A percentile compares a stretch with the other conserved stretches of the same genome.
Evolutionary conservation across 1,140 invertebrate species (phyloP).

Genomic region (Drosophila tropicalis): DNA sequence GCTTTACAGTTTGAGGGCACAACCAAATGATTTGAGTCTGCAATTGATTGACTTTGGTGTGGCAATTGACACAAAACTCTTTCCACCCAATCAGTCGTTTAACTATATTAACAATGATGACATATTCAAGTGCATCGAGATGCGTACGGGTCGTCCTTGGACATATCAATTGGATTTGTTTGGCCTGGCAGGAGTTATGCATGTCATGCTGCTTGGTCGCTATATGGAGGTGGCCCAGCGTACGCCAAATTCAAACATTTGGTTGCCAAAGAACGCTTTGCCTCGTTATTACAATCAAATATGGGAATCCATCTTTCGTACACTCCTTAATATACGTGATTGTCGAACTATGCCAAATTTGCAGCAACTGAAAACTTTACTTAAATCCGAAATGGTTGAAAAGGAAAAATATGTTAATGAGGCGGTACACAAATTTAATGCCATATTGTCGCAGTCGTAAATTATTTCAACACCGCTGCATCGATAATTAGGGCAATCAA

Average conservation of each 20-base stretch:
- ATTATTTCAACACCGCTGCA: too few relatives aligned
- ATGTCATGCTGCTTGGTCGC: slow-evolving; percentile 92
- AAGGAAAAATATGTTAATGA: slow-evolving; percentile 82
- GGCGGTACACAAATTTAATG: slow-evolving; percentile 61
- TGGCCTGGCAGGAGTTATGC: slow-evolving; percentile 93
- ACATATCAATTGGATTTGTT: slow-evolving; percentile 96
- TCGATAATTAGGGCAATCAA: background rate
- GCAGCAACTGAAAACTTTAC: slow-evolving; percentile 85
- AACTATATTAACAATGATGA: slow-evolving; percentile 87
- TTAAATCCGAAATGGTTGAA: slow-evolving; percentile 85
- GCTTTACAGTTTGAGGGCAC: slow-evolving; percentile 84
- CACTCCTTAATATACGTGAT: slow-evolving; percentile 88
- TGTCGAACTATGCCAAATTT: slow-evolving; percentile 88
- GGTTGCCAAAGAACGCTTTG: slow-evolving; percentile 73
- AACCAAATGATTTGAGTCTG: slow-evolving; percentile 86
- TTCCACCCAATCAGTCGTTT: slow-evolving; percentile 91
- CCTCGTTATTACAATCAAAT: slow-evolving; percentile 86
- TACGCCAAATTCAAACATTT: slow-evolving; percentile 40
- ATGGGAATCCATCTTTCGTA: slow-evolving; percentile 88
- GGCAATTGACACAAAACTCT: slow-evolving; percentile 94
- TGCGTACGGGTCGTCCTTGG: slow-evolving; percentile 94
- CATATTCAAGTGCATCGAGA: slow-evolving; percentile 93
- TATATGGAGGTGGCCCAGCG: slow-evolving; percentile 92
- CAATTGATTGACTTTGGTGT: slow-evolving; percentile 94
- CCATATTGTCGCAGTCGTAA: slow-evolving; percentile 38